phyloP scores from a whole-genome alignment of 2,888 invertebrate genomes.

The Priapulus caudatus region DNA sequence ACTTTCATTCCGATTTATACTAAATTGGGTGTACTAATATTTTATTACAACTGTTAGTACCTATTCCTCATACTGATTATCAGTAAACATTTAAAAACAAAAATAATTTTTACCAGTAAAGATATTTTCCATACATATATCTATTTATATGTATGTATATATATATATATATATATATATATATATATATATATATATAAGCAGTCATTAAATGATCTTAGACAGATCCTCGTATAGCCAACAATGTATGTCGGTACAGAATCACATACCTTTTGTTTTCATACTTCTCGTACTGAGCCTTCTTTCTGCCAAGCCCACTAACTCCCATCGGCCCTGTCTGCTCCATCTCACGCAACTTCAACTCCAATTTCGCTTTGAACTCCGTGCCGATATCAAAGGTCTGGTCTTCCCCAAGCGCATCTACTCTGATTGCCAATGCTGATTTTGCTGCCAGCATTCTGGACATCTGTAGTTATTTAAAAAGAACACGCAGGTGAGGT shows the following conservation, averaged over 20 bases:
- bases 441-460: constrained; percentile 95
- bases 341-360: constrained; percentile 54
- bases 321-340: constrained; percentile 70
- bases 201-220: background rate
- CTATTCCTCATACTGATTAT: no score
- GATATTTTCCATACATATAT: no score
- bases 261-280: constrained; percentile 56
- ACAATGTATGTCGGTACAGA: background rate
- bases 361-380: constrained; percentile 77
- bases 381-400: constrained; percentile 70
- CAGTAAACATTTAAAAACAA: no score
- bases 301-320: constrained; percentile 73
- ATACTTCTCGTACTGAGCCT: constrained; percentile 84
- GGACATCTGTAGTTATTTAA: constrained; percentile 55
- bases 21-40: no score
- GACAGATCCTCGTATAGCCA: background rate
- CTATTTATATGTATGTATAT: no score
- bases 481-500: no score
- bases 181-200: constrained; percentile 6
- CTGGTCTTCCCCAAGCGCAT: constrained; percentile 84
- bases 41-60: no score
- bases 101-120: no score
- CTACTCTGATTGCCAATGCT: constrained; percentile 77
- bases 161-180: no score
- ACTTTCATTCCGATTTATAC: no score